Conservation (phyloP, 2,113 vertebrate genomes). For the Psilopsiagon aymara region DNA sequence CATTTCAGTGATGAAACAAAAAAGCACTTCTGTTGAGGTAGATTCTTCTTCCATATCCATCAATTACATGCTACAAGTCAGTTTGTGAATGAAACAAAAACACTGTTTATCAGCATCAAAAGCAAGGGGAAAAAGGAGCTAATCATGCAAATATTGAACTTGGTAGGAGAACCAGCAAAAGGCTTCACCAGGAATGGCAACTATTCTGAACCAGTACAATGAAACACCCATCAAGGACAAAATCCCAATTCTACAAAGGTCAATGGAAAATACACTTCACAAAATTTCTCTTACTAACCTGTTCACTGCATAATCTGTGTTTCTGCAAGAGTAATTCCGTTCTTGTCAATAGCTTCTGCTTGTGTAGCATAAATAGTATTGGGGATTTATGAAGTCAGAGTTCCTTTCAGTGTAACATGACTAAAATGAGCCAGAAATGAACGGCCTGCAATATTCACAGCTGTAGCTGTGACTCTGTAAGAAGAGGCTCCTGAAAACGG, state of each 20-base stretch:
- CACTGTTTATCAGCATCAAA: not conserved
- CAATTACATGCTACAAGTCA: not conserved
- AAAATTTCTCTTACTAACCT: constrained; percentile 59
- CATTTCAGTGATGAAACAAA: not conserved
- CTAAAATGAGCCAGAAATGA: constrained; percentile 72
- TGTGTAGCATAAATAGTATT: constrained; percentile 75
- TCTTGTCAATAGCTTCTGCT: constrained; percentile 80
- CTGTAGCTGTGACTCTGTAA: constrained; percentile 79
- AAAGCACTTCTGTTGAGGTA: not conserved
- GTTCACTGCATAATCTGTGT: constrained; percentile 66
- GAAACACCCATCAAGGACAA: not conserved
- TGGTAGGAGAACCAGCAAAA: not conserved
- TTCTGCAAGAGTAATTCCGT: constrained; percentile 69
- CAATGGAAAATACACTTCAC: not conserved
- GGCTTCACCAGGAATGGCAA: not conserved
- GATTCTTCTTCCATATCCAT: not conserved
- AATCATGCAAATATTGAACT: not conserved
- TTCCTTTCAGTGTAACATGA: constrained; percentile 73
- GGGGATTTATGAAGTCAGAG: constrained; percentile 77
- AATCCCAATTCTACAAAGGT: not conserved
- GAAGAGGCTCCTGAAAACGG: constrained; percentile 68
- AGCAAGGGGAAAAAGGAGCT: not conserved
- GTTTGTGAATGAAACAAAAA: not conserved
- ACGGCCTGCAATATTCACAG: constrained; percentile 55
- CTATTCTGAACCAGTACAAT: not conserved